These are phyloP conservation scores for Emesis furor DNA, from an alignment of 2,888 invertebrate genomes.

Conservation along the genomic window DNA sequence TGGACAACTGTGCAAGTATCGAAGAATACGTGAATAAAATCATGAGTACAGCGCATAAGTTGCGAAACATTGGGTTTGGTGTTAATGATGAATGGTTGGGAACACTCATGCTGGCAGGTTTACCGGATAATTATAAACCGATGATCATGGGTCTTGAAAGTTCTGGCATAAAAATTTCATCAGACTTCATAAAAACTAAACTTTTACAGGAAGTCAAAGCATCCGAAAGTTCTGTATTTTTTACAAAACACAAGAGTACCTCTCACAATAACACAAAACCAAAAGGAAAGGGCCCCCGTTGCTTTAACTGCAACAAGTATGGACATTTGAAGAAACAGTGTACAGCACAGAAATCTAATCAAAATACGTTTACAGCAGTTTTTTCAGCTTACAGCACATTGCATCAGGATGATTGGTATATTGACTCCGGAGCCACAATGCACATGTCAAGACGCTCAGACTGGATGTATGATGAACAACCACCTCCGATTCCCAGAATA, in stretches of 20 bases:
- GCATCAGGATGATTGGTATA: slow-evolving; percentile 47
- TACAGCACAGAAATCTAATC: no score
- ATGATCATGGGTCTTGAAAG: not conserved
- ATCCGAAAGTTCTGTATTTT: not conserved
- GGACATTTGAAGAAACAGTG: not conserved
- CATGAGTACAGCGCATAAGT: slow-evolving; percentile 30
- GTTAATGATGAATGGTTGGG: not conserved
- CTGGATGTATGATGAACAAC: slow-evolving; percentile 59
- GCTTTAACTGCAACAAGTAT: not conserved
- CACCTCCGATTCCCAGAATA: no score
- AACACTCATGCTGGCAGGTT: not conserved
- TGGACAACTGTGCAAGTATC: slow-evolving; percentile 26
- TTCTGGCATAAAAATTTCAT: not conserved
- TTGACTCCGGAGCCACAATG: slow-evolving; percentile 71
- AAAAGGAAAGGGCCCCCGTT: not conserved
- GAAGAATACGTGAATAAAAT: slow-evolving; percentile 43
- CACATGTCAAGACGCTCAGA: slow-evolving; percentile 65
- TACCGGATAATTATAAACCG: not conserved
- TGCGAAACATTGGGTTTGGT: not conserved
- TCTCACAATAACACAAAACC: not conserved
- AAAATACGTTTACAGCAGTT: slow-evolving; percentile 46
- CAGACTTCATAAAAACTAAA: not conserved
- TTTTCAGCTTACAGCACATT: slow-evolving; percentile 49
- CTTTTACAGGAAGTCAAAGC: not conserved
- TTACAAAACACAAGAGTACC: not conserved